A percentile compares a stretch with the other conserved stretches of the same genome.
These are phyloP conservation scores for Drosophila dunni DNA, from an alignment of 1,140 invertebrate species.

Conservation along the genomic window DNA sequence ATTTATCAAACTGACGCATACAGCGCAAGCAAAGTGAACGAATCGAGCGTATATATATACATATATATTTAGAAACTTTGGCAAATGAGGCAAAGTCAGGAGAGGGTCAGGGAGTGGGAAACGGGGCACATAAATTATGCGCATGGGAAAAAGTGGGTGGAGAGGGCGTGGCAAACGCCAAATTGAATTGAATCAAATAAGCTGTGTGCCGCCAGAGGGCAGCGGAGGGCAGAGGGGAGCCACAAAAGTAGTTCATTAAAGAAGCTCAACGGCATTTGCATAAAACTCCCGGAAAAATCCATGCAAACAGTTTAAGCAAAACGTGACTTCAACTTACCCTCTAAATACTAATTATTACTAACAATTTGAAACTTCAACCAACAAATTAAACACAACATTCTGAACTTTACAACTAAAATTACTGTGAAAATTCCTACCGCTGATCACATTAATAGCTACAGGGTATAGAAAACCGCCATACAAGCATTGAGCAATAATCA, in stretches of 20 bases:
- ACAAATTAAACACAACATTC: not conserved
- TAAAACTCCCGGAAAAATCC: conserved; percentile 40
- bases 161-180: conserved; percentile 57
- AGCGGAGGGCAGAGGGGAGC: conserved; percentile 12
- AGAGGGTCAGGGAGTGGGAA: conserved; percentile 1
- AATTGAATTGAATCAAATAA: conserved; percentile 73
- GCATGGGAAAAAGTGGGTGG: conserved; percentile 5
- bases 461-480: conserved; percentile 15
- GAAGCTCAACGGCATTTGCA: conserved; percentile 69
- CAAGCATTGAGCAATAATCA: conserved; percentile 43
- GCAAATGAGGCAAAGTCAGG: conserved; percentile 59
- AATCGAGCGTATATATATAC: conserved; percentile 30
- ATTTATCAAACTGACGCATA: conserved; percentile 79
- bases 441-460: not conserved
- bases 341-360: not conserved
- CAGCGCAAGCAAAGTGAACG: conserved; percentile 37
- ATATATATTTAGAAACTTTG: conserved; percentile 62
- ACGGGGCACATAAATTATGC: conserved; percentile 62
- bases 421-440: too few species aligned
- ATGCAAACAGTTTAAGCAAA: not conserved
- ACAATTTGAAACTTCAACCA: not conserved
- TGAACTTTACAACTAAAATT: too few species aligned
- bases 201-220: conserved; percentile 11
- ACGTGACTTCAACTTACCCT: not conserved
- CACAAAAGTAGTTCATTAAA: conserved; percentile 78